Conservation (phyloP, 2,113 vertebrate species). For the Conger conger region DNA sequence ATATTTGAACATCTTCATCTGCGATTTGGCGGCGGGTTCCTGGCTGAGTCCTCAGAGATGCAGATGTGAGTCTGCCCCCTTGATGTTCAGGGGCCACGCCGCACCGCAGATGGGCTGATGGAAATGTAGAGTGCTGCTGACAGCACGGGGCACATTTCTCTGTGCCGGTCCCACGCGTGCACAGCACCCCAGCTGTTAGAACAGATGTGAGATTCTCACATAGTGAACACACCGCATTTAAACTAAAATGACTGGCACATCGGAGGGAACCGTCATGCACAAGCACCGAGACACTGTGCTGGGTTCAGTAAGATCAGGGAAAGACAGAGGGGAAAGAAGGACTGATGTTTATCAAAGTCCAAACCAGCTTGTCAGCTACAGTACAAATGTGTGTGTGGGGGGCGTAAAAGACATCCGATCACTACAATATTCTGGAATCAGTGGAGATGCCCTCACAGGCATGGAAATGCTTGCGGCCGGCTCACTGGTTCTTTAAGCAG, state of each 20-base stretch:
- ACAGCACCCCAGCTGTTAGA: neutral
- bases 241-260: neutral
- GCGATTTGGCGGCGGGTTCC: neutral
- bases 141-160: neutral
- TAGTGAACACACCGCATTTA: neutral
- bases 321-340: neutral
- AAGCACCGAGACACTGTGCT: neutral
- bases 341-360: neutral
- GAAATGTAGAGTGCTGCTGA: neutral
- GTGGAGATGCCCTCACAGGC: no score
- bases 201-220: neutral
- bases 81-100: neutral
- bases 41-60: neutral
- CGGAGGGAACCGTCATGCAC: neutral
- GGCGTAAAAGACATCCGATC: neutral
- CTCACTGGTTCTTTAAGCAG: no score
- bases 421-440: no score
- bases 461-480: no score
- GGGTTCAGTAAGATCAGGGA: neutral
- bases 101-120: neutral
- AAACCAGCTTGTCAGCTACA: neutral
- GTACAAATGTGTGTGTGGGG: neutral
- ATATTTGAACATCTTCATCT: no score
- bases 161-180: neutral
- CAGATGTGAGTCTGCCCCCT: neutral